Evolutionary conservation across 2,888 invertebrate genomes (phyloP).

Genomic region (Netelia melanura): DNA sequence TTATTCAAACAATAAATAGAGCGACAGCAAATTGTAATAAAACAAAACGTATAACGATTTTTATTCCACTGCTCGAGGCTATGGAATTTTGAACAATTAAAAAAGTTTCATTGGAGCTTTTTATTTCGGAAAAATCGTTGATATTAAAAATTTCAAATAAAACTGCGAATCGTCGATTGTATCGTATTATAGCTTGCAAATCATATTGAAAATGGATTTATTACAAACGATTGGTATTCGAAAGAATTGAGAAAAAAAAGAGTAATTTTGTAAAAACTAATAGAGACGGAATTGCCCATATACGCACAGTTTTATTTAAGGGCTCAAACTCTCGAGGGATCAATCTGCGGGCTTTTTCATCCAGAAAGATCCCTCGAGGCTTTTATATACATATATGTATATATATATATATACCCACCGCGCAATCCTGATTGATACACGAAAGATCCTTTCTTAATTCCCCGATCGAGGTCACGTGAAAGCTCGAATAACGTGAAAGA

Average conservation of each 20-base stretch:
- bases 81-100: too few relatives aligned
- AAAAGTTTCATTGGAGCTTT: too few relatives aligned
- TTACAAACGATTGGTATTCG: background rate
- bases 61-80: too few relatives aligned
- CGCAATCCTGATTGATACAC: constrained; percentile 13
- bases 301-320: background rate
- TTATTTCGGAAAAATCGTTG: background rate
- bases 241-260: constrained; percentile 7
- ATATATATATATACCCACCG: background rate
- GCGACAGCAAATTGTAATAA: too few relatives aligned
- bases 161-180: too few relatives aligned
- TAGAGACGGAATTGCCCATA: background rate
- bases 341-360: background rate
- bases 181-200: too few relatives aligned
- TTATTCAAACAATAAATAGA: too few relatives aligned
- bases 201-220: background rate
- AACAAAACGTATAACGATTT: too few relatives aligned
- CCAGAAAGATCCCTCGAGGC: background rate
- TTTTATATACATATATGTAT: background rate
- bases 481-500: constrained; percentile 34
- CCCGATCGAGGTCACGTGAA: constrained; percentile 28
- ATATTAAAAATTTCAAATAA: too few relatives aligned
- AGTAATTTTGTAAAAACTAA: background rate
- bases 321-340: background rate
- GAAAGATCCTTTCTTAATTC: constrained; percentile 43